These are phyloP conservation scores for Myotis pilosus DNA, from an alignment of 2,797 vertebrate genomes.

Conservation along the genomic window DNA sequence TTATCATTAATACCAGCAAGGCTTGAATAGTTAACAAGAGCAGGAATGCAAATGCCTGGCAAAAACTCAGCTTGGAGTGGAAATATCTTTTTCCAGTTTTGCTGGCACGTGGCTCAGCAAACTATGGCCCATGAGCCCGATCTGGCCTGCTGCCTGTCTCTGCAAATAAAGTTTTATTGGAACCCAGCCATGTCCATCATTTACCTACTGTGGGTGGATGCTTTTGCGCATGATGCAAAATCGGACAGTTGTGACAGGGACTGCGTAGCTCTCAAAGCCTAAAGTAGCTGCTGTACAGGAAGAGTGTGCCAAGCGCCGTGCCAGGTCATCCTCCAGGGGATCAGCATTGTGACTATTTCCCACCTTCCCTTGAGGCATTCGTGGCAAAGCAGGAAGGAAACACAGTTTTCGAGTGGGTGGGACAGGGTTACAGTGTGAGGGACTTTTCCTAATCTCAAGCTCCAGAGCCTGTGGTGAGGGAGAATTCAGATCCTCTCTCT, in stretches of 20 bases:
- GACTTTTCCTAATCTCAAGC: background rate
- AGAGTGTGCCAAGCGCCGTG: background rate
- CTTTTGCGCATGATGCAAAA: accelerated
- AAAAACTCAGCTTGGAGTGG: background rate
- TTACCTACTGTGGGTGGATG: background rate
- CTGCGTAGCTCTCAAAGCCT: background rate
- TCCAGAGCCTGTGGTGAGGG: background rate
- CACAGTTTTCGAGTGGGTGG: background rate
- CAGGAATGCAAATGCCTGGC: background rate
- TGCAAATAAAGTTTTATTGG: background rate
- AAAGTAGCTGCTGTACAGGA: background rate
- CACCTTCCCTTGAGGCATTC: background rate
- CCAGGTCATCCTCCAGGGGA: accelerated
- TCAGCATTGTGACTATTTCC: background rate
- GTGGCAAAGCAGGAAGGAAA: background rate
- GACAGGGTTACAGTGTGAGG: background rate
- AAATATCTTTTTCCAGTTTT: background rate
- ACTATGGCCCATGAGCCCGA: background rate
- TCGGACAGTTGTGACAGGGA: accelerated
- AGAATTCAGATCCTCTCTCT: background rate
- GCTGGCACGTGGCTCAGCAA: background rate
- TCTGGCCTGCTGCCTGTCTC: no score
- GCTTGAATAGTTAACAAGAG: background rate
- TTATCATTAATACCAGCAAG: background rate
- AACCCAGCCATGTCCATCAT: accelerated